Evolutionary conservation across 2,888 invertebrate genomes (phyloP), one percentile per base, ranked within the genome.

Genomic region (Noctua fimbriata): DNA sequence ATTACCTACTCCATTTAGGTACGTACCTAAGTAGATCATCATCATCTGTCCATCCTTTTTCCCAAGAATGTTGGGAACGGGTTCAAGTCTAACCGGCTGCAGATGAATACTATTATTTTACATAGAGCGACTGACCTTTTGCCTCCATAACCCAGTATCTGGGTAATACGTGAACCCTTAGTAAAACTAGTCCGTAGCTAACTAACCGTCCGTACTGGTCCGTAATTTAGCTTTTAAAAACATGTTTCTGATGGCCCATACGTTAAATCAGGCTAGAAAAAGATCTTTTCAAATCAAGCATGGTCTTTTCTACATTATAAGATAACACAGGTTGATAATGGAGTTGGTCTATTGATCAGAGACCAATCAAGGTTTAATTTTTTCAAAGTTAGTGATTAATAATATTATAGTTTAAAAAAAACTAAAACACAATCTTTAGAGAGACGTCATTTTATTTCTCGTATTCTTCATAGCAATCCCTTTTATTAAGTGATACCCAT

Each of bases 1-100:
- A 89, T 82, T 14, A 76, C 65, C 63, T 65, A 36, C 79, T 80
- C 28, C 65, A 44, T 36, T 65, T 58, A 21, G 36, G 36, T 76
- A 47, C 5, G 36, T 76, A 16, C 28, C 58, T 28, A 12, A 65
- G 36, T 36, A 12, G 65, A 65, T 12, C 32, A 65, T 21, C 32
- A 63, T 10, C 32, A 32, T 18, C 36, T 36, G 65, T 1, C 36
- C 36, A 36, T 65, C 36, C 12, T 65, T 65, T 21, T 21, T 1
- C 1, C 18, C 32, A 21, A 32, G 4, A 3, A 32, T 63, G 9
- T 32, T 32, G 9, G 10, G 9, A 1, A 21, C 63, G 18, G 4
- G 18, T 18, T 63, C 18, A 32, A 63, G 63, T 63, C 32, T 18
- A 32, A 32, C 9, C 18, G 7, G 32, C 18, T 60, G 28, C 28